A percentile compares a stretch with the other conserved stretches of the same genome.
phyloP scores from a whole-genome alignment of 2,113 vertebrate genomes.

The western clawed frog (Xenopus tropicalis) region UCB_Xtro_10.0 CM004444.2:49534501-49535000 shows the following conservation, averaged over 20 bases:
- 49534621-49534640: no score
- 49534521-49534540: no score
- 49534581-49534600: no score
- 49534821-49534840: background rate
- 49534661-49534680: no score
- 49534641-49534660: no score
- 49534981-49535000: no score
- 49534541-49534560: no score
- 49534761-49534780: constrained; percentile 4
- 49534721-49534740: constrained; percentile 16
- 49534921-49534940: background rate
- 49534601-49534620: no score
- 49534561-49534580: no score
- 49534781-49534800: background rate
- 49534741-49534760: constrained; percentile 15
- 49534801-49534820: background rate
- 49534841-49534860: background rate
- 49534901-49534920: background rate
- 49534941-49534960: constrained; percentile 18
- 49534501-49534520: no score
- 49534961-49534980: background rate
- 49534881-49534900: constrained; percentile 10
- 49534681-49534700: no score
- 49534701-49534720: background rate
- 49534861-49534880: constrained; percentile 22